Evolutionary conservation across 1,140 invertebrate species (phyloP).

Genomic region (Yoshiicerus persimilis): DNA sequence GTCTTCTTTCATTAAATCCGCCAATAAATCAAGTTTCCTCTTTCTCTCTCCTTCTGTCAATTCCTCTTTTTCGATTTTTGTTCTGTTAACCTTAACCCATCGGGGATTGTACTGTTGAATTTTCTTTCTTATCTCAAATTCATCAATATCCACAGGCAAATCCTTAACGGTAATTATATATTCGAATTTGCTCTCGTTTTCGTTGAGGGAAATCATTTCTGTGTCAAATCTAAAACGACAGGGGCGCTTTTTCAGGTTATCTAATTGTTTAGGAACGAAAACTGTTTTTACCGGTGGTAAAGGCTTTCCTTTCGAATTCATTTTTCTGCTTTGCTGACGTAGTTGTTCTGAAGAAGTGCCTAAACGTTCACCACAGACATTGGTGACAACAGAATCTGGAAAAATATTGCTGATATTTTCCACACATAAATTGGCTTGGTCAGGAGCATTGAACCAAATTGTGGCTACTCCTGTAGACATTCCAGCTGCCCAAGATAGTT

Average conservation of each 20-base stretch:
- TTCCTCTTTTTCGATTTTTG: background rate
- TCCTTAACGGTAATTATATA: background rate
- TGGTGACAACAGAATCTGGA: background rate
- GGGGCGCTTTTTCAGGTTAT: background rate
- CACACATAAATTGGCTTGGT: background rate
- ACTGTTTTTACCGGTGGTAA: background rate
- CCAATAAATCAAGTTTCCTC: background rate
- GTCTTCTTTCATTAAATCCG: background rate
- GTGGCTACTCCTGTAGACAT: background rate
- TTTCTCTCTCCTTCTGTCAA: background rate
- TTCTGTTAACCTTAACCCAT: background rate
- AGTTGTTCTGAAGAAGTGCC: background rate
- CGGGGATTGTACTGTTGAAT: background rate
- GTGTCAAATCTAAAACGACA: background rate
- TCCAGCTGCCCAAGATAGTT: background rate
- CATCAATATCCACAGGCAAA: background rate
- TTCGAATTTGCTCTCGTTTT: background rate
- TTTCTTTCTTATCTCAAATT: background rate
- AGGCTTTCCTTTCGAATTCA: background rate
- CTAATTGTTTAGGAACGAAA: background rate
- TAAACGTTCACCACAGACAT: background rate
- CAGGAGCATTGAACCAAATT: background rate
- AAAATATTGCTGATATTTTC: background rate
- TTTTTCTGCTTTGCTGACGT: background rate
- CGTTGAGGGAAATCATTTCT: background rate